Evolutionary conservation across 2,888 invertebrate species (phyloP), one percentile per base, ranked within the genome.

Genomic region (Tupiocoris notatus): DNA sequence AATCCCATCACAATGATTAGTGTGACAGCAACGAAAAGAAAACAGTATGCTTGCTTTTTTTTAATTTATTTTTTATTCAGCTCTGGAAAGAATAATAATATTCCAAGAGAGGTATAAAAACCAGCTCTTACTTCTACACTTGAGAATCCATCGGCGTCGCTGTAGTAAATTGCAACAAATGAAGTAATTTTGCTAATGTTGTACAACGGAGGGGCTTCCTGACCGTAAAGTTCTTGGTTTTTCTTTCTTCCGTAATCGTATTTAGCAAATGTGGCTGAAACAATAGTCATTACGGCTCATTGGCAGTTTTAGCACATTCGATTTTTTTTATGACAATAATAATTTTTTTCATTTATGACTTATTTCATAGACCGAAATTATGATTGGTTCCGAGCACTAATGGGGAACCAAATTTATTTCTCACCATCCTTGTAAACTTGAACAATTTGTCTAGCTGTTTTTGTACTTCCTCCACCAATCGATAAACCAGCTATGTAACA

Each of bases 141-240:
- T 0, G 92, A 88, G 1, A 94, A 84, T 88, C 90, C 90, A 83
- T 94, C 94, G 80, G 92, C 90, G 58, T 88, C 85, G 1, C 88
- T 88, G 81, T 89, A 90, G 79, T 91, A 88, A 56, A 93, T 82
- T 54, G 89, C 89, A 1, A 91, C 80, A 0, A 91, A 91, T 18
- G 88, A 84, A 6, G 87, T 86, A 67, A 92, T 88, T 77, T 87
- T 87, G 12, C 85, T 84, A 16, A 91, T 54, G 71, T 89, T 86
- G 81, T 92, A 92, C 75, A 86, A 84, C 0, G 91, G 91, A 0
- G 92, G 91, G 0, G 80, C 81, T 0, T 81, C 79, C 0, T 83
- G 85, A 1, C 89, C 89, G 80, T 92, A 92, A 77, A 85, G 82
- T 74, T 83, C 82, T 54, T 87, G 77, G 82, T 92, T 92, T 20